Percentiles rank a stretch among this genome's conserved stretches.
Conservation (phyloP, 2,888 invertebrate genomes). For the Terebella lapidaria region DNA sequence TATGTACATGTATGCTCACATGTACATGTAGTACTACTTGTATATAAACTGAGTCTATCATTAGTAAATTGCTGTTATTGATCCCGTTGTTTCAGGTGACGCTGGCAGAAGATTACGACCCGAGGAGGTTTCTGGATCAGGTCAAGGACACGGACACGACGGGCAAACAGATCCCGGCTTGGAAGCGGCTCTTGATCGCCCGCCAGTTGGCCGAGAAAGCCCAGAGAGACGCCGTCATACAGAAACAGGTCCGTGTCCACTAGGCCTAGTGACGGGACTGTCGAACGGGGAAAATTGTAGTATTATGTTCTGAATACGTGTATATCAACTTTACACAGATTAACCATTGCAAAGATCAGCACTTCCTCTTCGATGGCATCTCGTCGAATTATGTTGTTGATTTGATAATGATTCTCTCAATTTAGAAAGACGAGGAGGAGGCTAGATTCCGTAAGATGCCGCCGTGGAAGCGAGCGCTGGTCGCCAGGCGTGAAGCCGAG, state of each 20-base stretch:
- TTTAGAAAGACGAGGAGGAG: slow-evolving; percentile 42
- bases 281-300: too few relatives aligned
- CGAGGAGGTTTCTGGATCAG: slow-evolving; percentile 57
- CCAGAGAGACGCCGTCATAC: slow-evolving; percentile 64
- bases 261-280: too few relatives aligned
- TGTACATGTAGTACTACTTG: too few relatives aligned
- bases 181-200: slow-evolving; percentile 94
- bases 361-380: too few relatives aligned
- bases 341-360: too few relatives aligned
- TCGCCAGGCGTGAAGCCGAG: slow-evolving; percentile 57
- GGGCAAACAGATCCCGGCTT: slow-evolving; percentile 84
- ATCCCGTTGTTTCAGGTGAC: neutral
- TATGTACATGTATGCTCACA: too few relatives aligned
- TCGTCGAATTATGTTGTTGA: too few relatives aligned
- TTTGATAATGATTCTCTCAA: too few relatives aligned
- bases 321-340: too few relatives aligned
- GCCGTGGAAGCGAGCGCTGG: slow-evolving; percentile 86
- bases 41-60: too few relatives aligned
- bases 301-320: too few relatives aligned
- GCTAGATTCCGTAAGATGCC: slow-evolving; percentile 72
- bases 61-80: too few relatives aligned
- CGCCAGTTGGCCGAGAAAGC: slow-evolving; percentile 91
- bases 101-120: slow-evolving; percentile 62
- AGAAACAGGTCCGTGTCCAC: neutral
- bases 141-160: slow-evolving; percentile 83